These are phyloP conservation scores for Galerucella pusilla DNA, from an alignment of 2,888 invertebrate genomes.

Conservation along the genomic window DNA sequence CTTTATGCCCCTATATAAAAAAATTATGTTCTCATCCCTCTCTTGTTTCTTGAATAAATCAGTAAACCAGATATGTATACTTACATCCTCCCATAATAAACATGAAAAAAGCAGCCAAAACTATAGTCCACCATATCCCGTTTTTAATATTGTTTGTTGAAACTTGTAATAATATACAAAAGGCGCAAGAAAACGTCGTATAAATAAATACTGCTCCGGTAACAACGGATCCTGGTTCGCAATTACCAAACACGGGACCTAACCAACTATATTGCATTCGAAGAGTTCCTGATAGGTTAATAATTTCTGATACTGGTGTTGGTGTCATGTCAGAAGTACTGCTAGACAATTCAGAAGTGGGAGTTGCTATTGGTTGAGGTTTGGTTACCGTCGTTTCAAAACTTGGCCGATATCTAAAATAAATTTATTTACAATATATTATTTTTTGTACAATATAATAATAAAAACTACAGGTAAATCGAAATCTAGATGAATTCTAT, in stretches of 20 bases:
- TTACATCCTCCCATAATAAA: conserved; percentile 74
- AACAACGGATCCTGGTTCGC: conserved; percentile 81
- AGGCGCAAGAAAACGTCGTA: conserved; percentile 74
- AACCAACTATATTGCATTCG: conserved; percentile 80
- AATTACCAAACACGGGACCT: conserved; percentile 77
- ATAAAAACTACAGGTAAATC: no score
- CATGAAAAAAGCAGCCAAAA: conserved; percentile 73
- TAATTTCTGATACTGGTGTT: conserved; percentile 60
- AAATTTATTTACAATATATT: background rate
- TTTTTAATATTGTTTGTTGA: conserved; percentile 66
- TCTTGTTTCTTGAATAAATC: no score
- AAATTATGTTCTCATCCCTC: no score
- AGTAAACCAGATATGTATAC: conserved; percentile 53
- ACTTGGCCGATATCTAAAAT: conserved; percentile 54
- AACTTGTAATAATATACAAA: conserved; percentile 76
- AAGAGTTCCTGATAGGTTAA: conserved; percentile 79
- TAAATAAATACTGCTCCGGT: conserved; percentile 78
- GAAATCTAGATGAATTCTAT: no score
- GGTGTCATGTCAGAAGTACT: conserved; percentile 60
- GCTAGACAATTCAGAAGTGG: conserved; percentile 61
- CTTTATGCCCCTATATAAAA: no score
- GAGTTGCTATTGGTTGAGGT: conserved; percentile 52
- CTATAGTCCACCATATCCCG: conserved; percentile 76
- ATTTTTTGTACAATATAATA: no score
- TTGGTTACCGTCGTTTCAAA: conserved; percentile 51